Evolutionary conservation across 2,113 vertebrate species (phyloP).

Genomic region (Muscicapa adusta): DNA sequence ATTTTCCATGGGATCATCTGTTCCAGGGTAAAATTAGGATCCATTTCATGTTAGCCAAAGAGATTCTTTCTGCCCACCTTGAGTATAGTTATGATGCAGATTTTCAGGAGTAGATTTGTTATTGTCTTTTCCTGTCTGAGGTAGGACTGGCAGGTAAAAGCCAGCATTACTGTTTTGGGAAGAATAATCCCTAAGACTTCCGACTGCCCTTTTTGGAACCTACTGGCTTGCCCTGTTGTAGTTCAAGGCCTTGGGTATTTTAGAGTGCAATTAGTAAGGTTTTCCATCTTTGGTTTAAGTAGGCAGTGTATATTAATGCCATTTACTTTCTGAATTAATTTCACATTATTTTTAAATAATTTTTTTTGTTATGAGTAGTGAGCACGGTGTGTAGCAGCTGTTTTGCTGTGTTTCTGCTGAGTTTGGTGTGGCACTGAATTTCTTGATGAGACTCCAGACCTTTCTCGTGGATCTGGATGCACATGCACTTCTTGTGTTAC

Average conservation of each 20-base stretch:
- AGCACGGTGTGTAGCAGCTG: not conserved
- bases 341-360: not conserved
- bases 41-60: not conserved
- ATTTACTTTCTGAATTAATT: not conserved
- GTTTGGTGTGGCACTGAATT: not conserved
- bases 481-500: fast-evolving
- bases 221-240: not conserved
- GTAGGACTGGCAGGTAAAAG: not conserved
- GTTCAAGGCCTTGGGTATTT: not conserved
- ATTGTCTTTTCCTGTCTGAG: fast-evolving
- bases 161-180: not conserved
- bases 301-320: not conserved
- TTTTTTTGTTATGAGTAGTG: not conserved
- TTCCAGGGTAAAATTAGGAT: not conserved
- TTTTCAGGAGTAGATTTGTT: not conserved
- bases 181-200: not conserved
- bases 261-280: not conserved
- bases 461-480: not conserved
- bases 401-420: not conserved
- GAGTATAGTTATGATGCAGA: not conserved
- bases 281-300: not conserved
- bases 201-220: not conserved
- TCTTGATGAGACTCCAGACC: not conserved
- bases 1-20: not conserved
- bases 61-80: not conserved